phyloP scores from a whole-genome alignment of 2,797 vertebrate genomes.

The Myotis pilosus region DNA sequence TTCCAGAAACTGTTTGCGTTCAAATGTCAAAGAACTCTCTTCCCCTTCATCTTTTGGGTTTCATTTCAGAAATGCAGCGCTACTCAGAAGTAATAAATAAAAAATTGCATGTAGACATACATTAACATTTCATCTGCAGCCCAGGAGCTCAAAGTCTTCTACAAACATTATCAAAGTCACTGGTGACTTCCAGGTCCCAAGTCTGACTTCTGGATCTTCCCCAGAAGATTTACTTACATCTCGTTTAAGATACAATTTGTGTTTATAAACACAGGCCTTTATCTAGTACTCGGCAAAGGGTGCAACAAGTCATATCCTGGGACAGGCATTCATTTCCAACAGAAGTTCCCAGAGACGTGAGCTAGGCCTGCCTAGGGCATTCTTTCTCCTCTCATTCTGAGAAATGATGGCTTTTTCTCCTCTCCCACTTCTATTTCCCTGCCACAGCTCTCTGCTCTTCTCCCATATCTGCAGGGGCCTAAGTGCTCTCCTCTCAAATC shows the following conservation, averaged over 20 bases:
- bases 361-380: background rate
- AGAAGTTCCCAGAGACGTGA: conserved; percentile 15
- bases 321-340: background rate
- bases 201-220: conserved; percentile 33
- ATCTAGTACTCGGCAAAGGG: conserved; percentile 10
- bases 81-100: background rate
- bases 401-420: background rate
- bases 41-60: background rate
- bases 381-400: background rate
- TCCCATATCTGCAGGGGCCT: background rate
- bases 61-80: conserved; percentile 27
- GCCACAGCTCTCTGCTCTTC: background rate
- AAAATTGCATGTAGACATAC: background rate
- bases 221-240: conserved; percentile 50
- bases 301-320: conserved; percentile 11
- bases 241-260: conserved; percentile 57
- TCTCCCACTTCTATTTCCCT: background rate
- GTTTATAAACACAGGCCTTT: conserved; percentile 50
- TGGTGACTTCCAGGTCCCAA: conserved; percentile 19
- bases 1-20: conserved; percentile 54
- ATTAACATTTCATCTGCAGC: background rate
- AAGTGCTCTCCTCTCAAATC: background rate
- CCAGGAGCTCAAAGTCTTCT: background rate
- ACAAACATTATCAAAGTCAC: conserved; percentile 20
- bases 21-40: conserved; percentile 47